phyloP scores from a whole-genome alignment of 1,140 invertebrate genomes.

The Cydia amplana region DNA sequence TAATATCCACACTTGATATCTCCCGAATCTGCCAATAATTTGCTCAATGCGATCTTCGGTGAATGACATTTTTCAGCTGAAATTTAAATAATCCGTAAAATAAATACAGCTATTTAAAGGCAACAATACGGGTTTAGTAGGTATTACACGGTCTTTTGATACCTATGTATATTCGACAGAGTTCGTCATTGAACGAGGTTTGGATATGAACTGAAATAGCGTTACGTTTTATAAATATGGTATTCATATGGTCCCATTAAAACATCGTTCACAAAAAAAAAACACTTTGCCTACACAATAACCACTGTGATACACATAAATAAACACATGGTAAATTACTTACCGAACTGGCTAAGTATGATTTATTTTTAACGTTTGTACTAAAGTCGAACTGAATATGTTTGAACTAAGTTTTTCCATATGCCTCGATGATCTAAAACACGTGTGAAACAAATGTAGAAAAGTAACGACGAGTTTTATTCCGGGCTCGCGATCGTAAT shows the following conservation, averaged over 20 bases:
- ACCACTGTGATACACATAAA: neutral
- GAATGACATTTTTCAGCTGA: neutral
- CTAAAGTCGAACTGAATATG: neutral
- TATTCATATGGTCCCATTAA: constrained; percentile 2
- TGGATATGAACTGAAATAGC: neutral
- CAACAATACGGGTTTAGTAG: neutral
- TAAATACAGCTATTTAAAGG: constrained; percentile 5
- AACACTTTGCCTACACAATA: constrained; percentile 16
- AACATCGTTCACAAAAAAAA: constrained; percentile 10
- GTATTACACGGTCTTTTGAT: constrained; percentile 5
- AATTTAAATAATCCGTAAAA: neutral
- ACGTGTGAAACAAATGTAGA: neutral
- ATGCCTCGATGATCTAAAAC: neutral
- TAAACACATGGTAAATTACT: constrained; percentile 18
- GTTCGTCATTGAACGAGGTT: neutral
- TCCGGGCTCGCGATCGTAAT: neutral
- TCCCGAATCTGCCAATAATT: constrained; percentile 34
- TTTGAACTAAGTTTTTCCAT: constrained; percentile 7
- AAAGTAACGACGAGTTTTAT: neutral
- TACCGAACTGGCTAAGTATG: constrained; percentile 2
- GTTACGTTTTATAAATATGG: neutral
- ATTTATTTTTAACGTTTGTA: constrained; percentile 15
- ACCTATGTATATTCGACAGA: neutral
- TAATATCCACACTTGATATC: constrained; percentile 67
- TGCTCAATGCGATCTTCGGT: constrained; percentile 34